phyloP scores from a whole-genome alignment of 2,888 invertebrate species.

The Apodemia mormo region DNA sequence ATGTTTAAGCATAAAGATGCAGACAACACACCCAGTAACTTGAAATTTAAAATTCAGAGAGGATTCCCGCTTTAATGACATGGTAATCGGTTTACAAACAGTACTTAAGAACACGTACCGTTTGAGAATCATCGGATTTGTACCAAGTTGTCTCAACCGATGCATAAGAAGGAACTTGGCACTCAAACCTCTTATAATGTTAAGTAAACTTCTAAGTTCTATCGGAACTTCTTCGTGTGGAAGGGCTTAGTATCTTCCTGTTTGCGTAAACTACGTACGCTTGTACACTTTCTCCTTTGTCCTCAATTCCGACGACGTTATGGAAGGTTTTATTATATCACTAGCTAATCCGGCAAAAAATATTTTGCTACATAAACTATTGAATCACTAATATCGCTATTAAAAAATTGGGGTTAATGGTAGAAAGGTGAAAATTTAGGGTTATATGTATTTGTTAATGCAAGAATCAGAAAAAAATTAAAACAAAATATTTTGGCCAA shows the following conservation, averaged over 20 bases:
- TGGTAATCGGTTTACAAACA: constrained; percentile 55
- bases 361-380: too few relatives aligned
- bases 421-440: too few relatives aligned
- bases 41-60: constrained; percentile 22
- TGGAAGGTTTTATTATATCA: too few relatives aligned
- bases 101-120: constrained; percentile 48
- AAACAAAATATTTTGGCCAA: too few relatives aligned
- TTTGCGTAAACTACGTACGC: constrained; percentile 14
- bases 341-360: too few relatives aligned
- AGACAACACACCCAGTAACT: constrained; percentile 19
- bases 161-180: constrained; percentile 40
- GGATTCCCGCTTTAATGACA: constrained; percentile 40
- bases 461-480: too few relatives aligned
- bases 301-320: too few relatives aligned
- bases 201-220: constrained; percentile 43
- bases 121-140: constrained; percentile 50
- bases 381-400: too few relatives aligned
- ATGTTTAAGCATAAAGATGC: neutral
- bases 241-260: constrained; percentile 22
- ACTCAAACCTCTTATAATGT: constrained; percentile 44
- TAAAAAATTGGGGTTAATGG: too few relatives aligned
- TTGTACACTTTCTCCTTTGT: too few relatives aligned
- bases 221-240: constrained; percentile 4
- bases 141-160: constrained; percentile 40
- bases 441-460: too few relatives aligned